Evolutionary conservation across 2,113 vertebrate genomes (phyloP), one percentile per base, ranked within the genome.

Genomic region (Nannospalax galili): DNA sequence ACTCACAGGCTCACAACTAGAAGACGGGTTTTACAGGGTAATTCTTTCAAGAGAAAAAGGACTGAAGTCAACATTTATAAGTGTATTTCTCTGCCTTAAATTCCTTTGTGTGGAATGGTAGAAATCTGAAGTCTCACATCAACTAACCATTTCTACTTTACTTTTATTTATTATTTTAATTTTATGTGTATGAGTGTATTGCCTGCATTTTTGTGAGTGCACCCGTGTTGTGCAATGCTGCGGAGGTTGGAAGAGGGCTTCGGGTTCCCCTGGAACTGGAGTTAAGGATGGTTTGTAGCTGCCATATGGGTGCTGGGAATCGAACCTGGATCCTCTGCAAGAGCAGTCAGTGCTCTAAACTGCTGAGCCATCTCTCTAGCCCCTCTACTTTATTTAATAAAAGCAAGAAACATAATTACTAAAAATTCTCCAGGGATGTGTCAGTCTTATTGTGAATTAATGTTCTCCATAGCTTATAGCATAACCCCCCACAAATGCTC

Each of bases 41-140:
- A 24, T 40, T 75, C n/a, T 74, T 78, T 88, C 48, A 37, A 35
- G 5, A 73, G n/a, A 72, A 74, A 64, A 64, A 84, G 12, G 48
- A 86, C 84, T 58, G 30, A 78, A 52, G 65, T 7, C 22, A 11
- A 14, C 40, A 26, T 48, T 73, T 45, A 20, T 60, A 84, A 85
- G 72, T 85, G 9, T 32, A 78, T 86, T 86, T 91, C 69, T 88
- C 40, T 74, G 40, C 3, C 30, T 88, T 65, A 77, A 78, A 74
- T 73, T 73, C 64, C 73, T 24, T 74, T 48, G 60, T 56, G 52
- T 64, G 48, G 85, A 24, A 30, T 56, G 73, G 37, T 7, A 85
- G 30, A 82, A 89, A 86, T 82, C 74, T 60, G 20, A n/a, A 94
- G 73, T 32, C 89, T 84, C 93, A 35, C 28, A 70, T 45, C 65